Evolutionary conservation across 1,140 invertebrate species (phyloP).

Genomic region (Idris sp.): DNA sequence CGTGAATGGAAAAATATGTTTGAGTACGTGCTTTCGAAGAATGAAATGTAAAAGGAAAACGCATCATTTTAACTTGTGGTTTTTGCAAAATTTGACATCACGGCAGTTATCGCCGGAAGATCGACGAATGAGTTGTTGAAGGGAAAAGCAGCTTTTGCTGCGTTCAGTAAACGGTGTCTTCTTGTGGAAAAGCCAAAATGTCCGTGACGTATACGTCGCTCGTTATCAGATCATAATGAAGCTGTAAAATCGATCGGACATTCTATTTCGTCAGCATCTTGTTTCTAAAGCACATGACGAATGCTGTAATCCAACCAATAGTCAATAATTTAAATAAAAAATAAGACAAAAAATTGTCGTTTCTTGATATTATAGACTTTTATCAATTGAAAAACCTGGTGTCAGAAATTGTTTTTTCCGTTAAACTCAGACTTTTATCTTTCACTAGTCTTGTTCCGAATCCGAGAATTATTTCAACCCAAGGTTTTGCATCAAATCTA

Average conservation of each 20-base stretch:
- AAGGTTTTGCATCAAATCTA: slow-evolving; percentile 46
- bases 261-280: slow-evolving; percentile 22
- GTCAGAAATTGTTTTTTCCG: slow-evolving; percentile 12
- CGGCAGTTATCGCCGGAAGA: slow-evolving; percentile 69
- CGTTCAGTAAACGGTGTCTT: slow-evolving; percentile 24
- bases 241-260: slow-evolving; percentile 56
- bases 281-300: slow-evolving; percentile 8
- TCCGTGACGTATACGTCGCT: slow-evolving; percentile 46
- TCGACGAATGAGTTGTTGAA: slow-evolving; percentile 51
- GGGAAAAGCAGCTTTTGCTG: slow-evolving; percentile 44
- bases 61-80: slow-evolving; percentile 31
- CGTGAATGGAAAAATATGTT: slow-evolving; percentile 46
- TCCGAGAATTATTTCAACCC: slow-evolving; percentile 23
- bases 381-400: slow-evolving; percentile 24
- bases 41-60: slow-evolving; percentile 10
- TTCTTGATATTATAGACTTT: slow-evolving; percentile 15
- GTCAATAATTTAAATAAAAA: slow-evolving; percentile 33
- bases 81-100: slow-evolving; percentile 40
- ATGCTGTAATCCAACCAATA: slow-evolving; percentile 32
- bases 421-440: slow-evolving; percentile 21
- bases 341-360: slow-evolving; percentile 35
- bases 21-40: slow-evolving; percentile 41
- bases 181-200: slow-evolving; percentile 48
- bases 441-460: slow-evolving; percentile 18
- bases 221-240: slow-evolving; percentile 50